Evolutionary conservation across 2,797 vertebrate species (phyloP), one percentile per base, ranked within the genome.

Genomic region (Cyclopterus lumpus): DNA sequence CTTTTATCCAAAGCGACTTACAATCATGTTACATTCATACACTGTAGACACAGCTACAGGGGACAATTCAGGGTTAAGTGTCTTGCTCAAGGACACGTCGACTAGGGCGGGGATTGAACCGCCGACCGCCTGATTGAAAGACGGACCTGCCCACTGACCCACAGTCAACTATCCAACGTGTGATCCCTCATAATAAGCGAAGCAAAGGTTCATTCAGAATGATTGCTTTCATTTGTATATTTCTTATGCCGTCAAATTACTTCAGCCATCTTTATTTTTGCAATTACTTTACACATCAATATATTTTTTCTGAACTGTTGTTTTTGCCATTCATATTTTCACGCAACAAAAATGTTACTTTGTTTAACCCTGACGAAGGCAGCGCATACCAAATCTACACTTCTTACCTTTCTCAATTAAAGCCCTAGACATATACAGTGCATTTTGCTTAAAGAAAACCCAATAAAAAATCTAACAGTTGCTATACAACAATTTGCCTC

Each of bases 81-180:
- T n/a, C n/a, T n/a, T n/a, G n/a, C n/a, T n/a, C n/a, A n/a, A n/a
- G n/a, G n/a, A n/a, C n/a, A n/a, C n/a, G n/a, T n/a, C n/a, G n/a
- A n/a, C n/a, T n/a, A n/a, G n/a, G n/a, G n/a, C n/a, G n/a, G n/a
- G n/a, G n/a, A n/a, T n/a, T n/a, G n/a, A n/a, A n/a, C n/a, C n/a
- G n/a, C n/a, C n/a, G n/a, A n/a, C n/a, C n/a, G n/a, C n/a, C n/a
- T n/a, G n/a, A n/a, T n/a, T n/a, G n/a, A n/a, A n/a, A n/a, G n/a
- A n/a, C n/a, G n/a, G n/a, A n/a, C n/a, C n/a, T n/a, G n/a, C n/a
- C n/a, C n/a, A n/a, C n/a, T n/a, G n/a, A n/a, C n/a, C n/a, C n/a
- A n/a, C n/a, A n/a, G n/a, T n/a, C n/a, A 73, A 44, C 36, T 20
- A 32, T 62, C 58, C 32, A 67, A 61, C 49, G 49, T 59, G 51